Evolutionary conservation across 2,113 vertebrate genomes (phyloP).

Genomic region (human): DNA sequence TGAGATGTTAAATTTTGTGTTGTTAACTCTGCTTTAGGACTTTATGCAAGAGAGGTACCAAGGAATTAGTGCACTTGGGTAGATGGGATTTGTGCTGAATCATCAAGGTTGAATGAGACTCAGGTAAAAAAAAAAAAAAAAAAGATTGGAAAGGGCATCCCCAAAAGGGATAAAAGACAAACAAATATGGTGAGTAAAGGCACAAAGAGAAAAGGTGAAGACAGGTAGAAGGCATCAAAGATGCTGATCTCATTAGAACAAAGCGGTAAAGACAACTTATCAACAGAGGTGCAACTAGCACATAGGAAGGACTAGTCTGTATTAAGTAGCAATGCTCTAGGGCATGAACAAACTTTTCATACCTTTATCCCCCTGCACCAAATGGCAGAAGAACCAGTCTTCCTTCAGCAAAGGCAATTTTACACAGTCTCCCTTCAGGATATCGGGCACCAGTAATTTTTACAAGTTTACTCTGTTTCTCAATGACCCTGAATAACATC

Average conservation of each 20-base stretch:
- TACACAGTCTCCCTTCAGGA: background rate
- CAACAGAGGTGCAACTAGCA: background rate
- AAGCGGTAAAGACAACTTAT: too few species aligned
- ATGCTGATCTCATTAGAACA: background rate
- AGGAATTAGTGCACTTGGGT: background rate
- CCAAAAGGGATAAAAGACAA: background rate
- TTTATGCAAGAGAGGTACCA: background rate
- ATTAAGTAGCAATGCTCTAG: background rate
- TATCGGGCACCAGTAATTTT: background rate
- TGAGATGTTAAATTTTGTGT: background rate
- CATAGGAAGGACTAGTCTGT: background rate
- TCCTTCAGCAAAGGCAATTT: background rate
- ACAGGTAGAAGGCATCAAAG: too few species aligned
- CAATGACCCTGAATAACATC: rapidly evolving
- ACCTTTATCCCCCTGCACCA: background rate
- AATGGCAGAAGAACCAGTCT: background rate
- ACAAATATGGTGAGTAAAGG: background rate
- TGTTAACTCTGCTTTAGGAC: background rate
- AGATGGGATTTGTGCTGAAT: background rate
- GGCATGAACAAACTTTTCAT: background rate
- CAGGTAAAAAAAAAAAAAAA: background rate
- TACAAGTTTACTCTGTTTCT: background rate
- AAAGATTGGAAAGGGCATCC: background rate
- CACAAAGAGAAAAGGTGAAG: background rate
- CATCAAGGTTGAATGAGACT: background rate